Evolutionary conservation across 2,888 invertebrate species (phyloP), one percentile per base, ranked within the genome.

Genomic region (Sisyra nigra): DNA sequence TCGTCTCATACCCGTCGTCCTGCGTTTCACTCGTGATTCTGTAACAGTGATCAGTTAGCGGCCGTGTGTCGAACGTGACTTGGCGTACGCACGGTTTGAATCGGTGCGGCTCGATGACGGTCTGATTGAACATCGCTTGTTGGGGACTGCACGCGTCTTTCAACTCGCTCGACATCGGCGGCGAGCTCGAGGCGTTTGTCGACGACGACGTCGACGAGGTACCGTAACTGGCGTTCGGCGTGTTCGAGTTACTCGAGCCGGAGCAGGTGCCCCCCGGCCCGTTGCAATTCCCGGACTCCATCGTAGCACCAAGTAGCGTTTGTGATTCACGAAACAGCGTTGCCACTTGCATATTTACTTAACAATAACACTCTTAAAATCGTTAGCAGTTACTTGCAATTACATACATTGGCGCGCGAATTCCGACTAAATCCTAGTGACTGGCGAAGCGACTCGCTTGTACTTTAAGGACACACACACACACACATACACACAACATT

Each of bases 1-100:
- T 82, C 53, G 87, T 86, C 70, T 87, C 87, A 69, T 88, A 88
- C 51, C 87, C 87, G 69, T 88, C 87, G 69, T 88, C 87, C 57
- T 82, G 80, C 56, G 76, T 79, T 67, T 86, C 86, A 56, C 61
- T 52, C 56, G 63, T 62, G 62, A 63, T 63, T n/a, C 34, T 19
- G 11, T 9, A 19, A 24, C 10, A 11, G n/a, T n/a, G n/a, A n/a
- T n/a, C n/a, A n/a, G n/a, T n/a, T n/a, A n/a, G 24, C 24, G 24
- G 24, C n/a, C n/a, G n/a, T n/a, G n/a, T n/a, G n/a, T n/a, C n/a
- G n/a, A n/a, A n/a, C n/a, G n/a, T n/a, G n/a, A n/a, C n/a, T n/a
- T n/a, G n/a, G n/a, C n/a, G n/a, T 24, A 24, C 24, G 24, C 24
- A 24, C 24, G 24, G 24, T 24, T 24, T 24, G 24, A 24, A 24